phyloP scores from a whole-genome alignment of 1,140 invertebrate species.

The Megalonaias nervosa region DNA sequence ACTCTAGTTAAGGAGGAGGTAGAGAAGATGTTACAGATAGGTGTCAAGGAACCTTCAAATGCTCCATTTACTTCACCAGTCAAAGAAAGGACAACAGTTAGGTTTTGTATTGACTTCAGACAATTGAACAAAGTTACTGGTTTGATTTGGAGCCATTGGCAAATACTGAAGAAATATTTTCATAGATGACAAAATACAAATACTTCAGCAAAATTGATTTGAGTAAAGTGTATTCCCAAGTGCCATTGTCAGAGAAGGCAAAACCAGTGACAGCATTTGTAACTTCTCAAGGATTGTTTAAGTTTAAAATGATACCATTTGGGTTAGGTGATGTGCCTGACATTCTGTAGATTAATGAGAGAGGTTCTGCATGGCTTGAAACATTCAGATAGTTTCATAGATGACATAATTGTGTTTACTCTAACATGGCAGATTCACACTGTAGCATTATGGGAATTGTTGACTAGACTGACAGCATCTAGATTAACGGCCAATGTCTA shows the following conservation, averaged over 20 bases:
- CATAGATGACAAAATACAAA: conserved; percentile 10
- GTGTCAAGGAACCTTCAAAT: conserved; percentile 25
- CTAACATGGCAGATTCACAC: neutral
- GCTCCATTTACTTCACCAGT: conserved; percentile 6
- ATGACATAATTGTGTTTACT: conserved; percentile 5
- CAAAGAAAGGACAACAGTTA: neutral
- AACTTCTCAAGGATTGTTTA: neutral
- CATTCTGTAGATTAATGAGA: neutral
- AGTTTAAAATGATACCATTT: neutral
- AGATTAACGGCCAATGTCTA: conserved; percentile 4
- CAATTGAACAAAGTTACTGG: conserved; percentile 35
- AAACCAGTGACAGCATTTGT: neutral
- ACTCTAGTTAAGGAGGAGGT: conserved; percentile 14
- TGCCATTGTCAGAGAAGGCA: neutral
- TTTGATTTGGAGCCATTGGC: conserved; percentile 52
- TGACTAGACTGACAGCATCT: neutral
- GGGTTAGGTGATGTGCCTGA: neutral
- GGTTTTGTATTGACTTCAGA: conserved; percentile 72
- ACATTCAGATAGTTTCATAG: conserved; percentile 3
- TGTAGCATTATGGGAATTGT: neutral
- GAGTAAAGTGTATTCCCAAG: conserved; percentile 34
- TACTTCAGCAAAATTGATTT: conserved; percentile 32
- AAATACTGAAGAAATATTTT: conserved; percentile 43
- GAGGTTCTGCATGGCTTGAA: neutral
- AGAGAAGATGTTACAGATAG: conserved; percentile 14